Conservation (phyloP, 1,140 invertebrate genomes). For the Contarinia nasturtii region DNA sequence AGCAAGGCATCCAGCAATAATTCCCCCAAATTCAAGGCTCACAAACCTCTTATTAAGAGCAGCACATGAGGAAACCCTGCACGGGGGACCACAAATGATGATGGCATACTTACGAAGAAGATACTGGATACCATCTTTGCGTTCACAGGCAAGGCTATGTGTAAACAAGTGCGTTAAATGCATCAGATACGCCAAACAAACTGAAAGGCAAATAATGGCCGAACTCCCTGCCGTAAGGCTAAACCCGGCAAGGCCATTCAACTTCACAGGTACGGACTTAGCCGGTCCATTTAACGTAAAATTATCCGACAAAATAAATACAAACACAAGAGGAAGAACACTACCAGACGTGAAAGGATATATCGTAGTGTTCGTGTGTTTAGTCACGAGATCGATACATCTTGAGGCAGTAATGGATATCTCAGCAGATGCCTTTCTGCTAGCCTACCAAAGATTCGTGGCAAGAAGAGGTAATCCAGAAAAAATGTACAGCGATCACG, state of each 20-base stretch:
- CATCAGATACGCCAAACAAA: too few relatives aligned
- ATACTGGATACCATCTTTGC: too few relatives aligned
- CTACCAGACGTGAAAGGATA: background rate
- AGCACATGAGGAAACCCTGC: too few relatives aligned
- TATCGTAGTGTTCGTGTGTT: background rate
- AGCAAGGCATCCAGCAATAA: too few relatives aligned
- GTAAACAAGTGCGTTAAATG: too few relatives aligned
- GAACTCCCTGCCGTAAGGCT: conserved; percentile 9
- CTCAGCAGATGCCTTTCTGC: background rate
- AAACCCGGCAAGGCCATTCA: conserved; percentile 11
- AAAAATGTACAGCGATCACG: conserved; percentile 10
- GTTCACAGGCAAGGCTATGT: too few relatives aligned
- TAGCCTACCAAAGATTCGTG: background rate
- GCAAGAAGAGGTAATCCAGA: background rate
- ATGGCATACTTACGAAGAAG: too few relatives aligned
- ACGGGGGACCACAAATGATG: too few relatives aligned
- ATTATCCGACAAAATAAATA: background rate
- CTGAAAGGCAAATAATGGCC: conserved; percentile 6
- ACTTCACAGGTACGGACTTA: conserved; percentile 10
- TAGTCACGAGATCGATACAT: background rate
- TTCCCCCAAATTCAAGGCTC: too few relatives aligned
- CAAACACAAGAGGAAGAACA: background rate
- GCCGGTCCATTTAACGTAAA: conserved; percentile 6
- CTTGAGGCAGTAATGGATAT: background rate
- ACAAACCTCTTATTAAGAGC: too few relatives aligned